Percentiles rank a stretch among this genome's conserved stretches.
These are phyloP conservation scores for Vombatus ursinus DNA, from an alignment of 2,113 vertebrate species.

Conservation along the genomic window DNA sequence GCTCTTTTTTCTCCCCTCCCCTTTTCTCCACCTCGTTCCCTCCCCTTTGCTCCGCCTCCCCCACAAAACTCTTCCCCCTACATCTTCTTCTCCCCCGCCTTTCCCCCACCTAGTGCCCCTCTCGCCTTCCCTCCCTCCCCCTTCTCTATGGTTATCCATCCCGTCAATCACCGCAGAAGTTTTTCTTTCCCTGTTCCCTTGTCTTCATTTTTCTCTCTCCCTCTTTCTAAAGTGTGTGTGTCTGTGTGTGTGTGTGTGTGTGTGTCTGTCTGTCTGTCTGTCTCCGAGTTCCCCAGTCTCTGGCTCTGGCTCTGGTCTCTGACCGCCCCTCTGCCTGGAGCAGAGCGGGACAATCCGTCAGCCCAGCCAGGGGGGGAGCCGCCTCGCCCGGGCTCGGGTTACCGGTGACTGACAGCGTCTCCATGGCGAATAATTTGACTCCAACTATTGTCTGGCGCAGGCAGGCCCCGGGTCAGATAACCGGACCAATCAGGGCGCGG, in stretches of 20 bases:
- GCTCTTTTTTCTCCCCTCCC: background rate
- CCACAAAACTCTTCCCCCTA: slow-evolving; percentile 32
- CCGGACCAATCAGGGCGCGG: slow-evolving; percentile 98
- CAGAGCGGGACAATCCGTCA: slow-evolving; percentile 91
- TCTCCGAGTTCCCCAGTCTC: slow-evolving; percentile 42
- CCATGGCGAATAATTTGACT: slow-evolving; percentile 99
- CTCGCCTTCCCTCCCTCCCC: background rate
- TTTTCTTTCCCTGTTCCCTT: slow-evolving; percentile 61
- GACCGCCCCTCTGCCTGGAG: slow-evolving; percentile 86
- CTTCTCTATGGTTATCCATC: slow-evolving; percentile 85
- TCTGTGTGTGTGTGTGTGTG: background rate
- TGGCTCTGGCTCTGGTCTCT: slow-evolving; percentile 84
- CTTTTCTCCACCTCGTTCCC: background rate
- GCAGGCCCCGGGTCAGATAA: slow-evolving; percentile 98
- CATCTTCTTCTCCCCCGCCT: slow-evolving; percentile 52
- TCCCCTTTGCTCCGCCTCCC: background rate
- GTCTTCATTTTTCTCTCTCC: slow-evolving; percentile 54
- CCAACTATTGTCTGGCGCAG: slow-evolving; percentile 99
- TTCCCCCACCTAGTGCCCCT: background rate
- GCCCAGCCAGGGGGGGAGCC: slow-evolving; percentile 92
- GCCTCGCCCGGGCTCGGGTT: slow-evolving; percentile 96
- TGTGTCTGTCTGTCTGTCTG: background rate
- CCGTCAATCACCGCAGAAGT: slow-evolving; percentile 91
- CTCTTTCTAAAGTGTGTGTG: background rate
- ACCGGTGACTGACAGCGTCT: slow-evolving; percentile 98